Conservation (phyloP, 1,140 invertebrate species). For the Eumeta japonica region DNA sequence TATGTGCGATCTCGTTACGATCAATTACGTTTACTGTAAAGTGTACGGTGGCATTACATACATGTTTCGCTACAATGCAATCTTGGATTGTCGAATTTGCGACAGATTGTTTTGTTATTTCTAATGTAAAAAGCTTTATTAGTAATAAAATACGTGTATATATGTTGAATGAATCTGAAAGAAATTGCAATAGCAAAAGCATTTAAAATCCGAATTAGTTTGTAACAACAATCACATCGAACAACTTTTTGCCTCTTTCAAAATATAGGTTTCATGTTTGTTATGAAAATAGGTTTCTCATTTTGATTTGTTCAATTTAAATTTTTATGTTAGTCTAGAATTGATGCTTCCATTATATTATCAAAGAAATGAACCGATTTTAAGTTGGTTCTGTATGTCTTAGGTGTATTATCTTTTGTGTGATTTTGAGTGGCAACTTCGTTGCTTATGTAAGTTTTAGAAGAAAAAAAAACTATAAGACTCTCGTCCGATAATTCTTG, state of each 20-base stretch:
- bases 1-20: conserved; percentile 54
- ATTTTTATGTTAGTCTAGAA: too few relatives aligned
- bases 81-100: conserved; percentile 16
- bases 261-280: conserved; percentile 15
- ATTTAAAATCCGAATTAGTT: too few relatives aligned
- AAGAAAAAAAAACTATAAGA: neutral
- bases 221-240: too few relatives aligned
- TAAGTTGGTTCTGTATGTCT: conserved; percentile 47
- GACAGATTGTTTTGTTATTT: conserved; percentile 43
- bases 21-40: conserved; percentile 46
- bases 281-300: conserved; percentile 23
- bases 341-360: conserved; percentile 57
- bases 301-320: conserved; percentile 45
- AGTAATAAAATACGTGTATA: conserved; percentile 46
- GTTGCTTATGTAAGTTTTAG: conserved; percentile 7
- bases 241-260: too few relatives aligned
- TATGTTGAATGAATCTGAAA: conserved; percentile 45
- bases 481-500: too few relatives aligned
- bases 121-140: conserved; percentile 55
- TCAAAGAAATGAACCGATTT: conserved; percentile 52
- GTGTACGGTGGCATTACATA: conserved; percentile 50
- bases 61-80: conserved; percentile 50
- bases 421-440: conserved; percentile 48
- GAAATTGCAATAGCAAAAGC: too few relatives aligned
- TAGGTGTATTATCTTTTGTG: conserved; percentile 43